A percentile compares a stretch with the other conserved stretches of the same genome.
Evolutionary conservation across 2,797 vertebrate genomes (phyloP).

Genomic region (Syngnathus acus): DNA sequence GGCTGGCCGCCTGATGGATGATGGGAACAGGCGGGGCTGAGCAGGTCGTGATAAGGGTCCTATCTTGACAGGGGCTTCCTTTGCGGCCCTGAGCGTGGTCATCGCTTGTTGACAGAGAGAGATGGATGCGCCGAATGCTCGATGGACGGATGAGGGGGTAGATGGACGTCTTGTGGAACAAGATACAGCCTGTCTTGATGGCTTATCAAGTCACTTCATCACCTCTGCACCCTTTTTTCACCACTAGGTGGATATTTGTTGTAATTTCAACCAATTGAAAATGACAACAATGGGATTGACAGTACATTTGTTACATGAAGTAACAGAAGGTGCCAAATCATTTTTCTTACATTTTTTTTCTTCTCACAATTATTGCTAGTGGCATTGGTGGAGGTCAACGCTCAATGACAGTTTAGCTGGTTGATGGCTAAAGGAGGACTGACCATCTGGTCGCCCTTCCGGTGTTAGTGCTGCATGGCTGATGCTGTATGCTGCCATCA

Average conservation of each 20-base stretch:
- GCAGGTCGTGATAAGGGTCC: constrained; percentile 56
- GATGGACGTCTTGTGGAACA: constrained; percentile 56
- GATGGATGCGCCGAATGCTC: constrained; percentile 45
- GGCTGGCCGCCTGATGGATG: constrained; percentile 65
- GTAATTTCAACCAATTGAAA: neutral
- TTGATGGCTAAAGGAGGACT: constrained; percentile 7
- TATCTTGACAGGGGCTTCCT: constrained; percentile 73
- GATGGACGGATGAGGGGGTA: constrained; percentile 36
- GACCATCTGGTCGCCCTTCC: constrained; percentile 25
- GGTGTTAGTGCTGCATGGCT: constrained; percentile 24
- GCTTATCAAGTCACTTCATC: constrained; percentile 53
- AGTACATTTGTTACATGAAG: neutral
- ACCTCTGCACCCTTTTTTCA: constrained; percentile 28
- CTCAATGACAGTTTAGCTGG: neutral
- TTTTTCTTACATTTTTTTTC: too few relatives aligned
- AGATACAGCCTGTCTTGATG: constrained; percentile 46
- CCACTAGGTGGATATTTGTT: neutral
- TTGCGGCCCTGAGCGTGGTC: constrained; percentile 49
- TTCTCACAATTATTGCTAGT: too few relatives aligned
- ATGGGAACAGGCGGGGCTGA: constrained; percentile 51
- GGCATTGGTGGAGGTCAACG: too few relatives aligned
- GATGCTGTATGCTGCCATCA: constrained; percentile 13
- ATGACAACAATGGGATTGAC: constrained; percentile 1
- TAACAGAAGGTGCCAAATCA: neutral
- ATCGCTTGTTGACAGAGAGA: constrained; percentile 56